These are phyloP conservation scores for Mythimna impura DNA, from an alignment of 2,888 invertebrate genomes.

Conservation along the genomic window DNA sequence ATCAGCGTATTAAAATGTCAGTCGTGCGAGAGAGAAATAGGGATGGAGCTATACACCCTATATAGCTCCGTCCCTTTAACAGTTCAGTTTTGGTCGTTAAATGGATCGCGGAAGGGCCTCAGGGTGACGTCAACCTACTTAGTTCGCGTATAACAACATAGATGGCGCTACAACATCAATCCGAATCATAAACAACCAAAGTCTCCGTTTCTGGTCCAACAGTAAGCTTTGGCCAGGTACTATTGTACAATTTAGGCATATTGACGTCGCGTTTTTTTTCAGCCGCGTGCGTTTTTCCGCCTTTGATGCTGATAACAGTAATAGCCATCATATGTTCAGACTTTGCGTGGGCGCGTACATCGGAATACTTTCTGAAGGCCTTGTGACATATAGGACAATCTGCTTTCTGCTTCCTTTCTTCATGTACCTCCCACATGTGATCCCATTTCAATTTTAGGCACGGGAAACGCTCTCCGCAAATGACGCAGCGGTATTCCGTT, in stretches of 20 bases:
- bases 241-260: not conserved
- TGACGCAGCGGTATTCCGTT: slow-evolving; percentile 52
- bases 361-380: slow-evolving; percentile 69
- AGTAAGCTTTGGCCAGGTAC: not conserved
- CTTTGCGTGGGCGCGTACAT: slow-evolving; percentile 68
- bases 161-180: slow-evolving; percentile 6
- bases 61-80: too few relatives aligned
- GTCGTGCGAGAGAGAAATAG: too few relatives aligned
- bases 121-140: too few relatives aligned
- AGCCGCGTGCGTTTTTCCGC: rapidly evolving
- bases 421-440: slow-evolving; percentile 75
- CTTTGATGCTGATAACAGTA: not conserved
- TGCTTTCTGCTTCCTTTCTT: slow-evolving; percentile 63
- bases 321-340: not conserved
- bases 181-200: slow-evolving; percentile 41
- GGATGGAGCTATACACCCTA: too few relatives aligned
- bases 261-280: not conserved
- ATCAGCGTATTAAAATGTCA: too few relatives aligned
- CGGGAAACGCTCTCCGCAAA: slow-evolving; percentile 63
- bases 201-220: slow-evolving; percentile 2
- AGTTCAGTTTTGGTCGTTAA: too few relatives aligned
- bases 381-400: slow-evolving; percentile 76
- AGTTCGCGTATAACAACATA: too few relatives aligned
- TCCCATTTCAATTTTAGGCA: slow-evolving; percentile 71
- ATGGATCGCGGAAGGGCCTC: too few relatives aligned